phyloP scores from a whole-genome alignment of 2,888 invertebrate genomes.

The Cerceris rybyensis region DNA sequence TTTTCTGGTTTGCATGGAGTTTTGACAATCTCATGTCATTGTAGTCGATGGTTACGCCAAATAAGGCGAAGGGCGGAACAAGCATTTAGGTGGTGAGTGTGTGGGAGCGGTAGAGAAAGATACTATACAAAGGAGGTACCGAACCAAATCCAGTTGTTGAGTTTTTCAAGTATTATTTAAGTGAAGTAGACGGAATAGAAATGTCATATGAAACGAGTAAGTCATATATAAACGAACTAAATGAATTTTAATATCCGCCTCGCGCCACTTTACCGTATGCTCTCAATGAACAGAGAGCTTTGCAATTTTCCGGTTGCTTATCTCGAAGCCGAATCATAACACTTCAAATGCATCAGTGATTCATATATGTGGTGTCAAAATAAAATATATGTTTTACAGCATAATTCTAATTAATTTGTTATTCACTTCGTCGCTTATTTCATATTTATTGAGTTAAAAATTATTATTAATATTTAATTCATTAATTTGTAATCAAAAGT shows the following conservation, averaged over 20 bases:
- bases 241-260: neutral
- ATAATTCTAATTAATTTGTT: neutral
- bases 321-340: conserved; percentile 49
- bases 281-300: conserved; percentile 16
- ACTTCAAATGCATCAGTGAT: conserved; percentile 46
- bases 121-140: conserved; percentile 35
- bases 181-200: conserved; percentile 57
- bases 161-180: conserved; percentile 58
- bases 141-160: conserved; percentile 48
- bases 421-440: neutral
- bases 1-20: neutral
- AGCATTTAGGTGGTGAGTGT: conserved; percentile 59
- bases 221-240: conserved; percentile 41
- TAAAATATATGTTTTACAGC: neutral
- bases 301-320: conserved; percentile 48
- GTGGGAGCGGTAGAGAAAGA: conserved; percentile 47
- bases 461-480: neutral
- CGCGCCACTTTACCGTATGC: conserved; percentile 8
- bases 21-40: conserved; percentile 31
- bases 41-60: conserved; percentile 68
- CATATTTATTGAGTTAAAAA: neutral
- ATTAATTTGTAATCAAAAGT: too few relatives aligned
- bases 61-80: conserved; percentile 79
- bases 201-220: conserved; percentile 79
- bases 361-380: conserved; percentile 24